Evolutionary conservation across 2,113 vertebrate species (phyloP), one percentile per base, ranked within the genome.

Genomic region (Carollia perspicillata): DNA sequence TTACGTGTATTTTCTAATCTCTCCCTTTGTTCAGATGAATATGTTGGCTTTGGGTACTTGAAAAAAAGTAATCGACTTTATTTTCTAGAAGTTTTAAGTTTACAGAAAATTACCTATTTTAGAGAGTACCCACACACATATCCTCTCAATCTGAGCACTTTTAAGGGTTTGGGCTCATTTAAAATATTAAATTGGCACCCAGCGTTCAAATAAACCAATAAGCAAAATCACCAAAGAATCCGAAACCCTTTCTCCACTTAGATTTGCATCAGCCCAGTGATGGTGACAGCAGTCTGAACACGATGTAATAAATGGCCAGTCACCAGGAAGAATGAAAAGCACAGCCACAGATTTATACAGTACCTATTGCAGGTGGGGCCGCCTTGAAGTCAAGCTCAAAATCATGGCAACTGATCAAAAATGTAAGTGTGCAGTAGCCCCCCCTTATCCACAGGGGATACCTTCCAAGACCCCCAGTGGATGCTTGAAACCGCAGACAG

Each of bases 1-100:
- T 23, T 88, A 63, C 0, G 0, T 6, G 40, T 40, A 49, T 60
- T 74, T 66, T 94, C n/a, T 66, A 51, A 58, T 72, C 58, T 77
- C 40, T 94, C 81, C 20, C 92, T 78, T 96, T 84, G 65, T 91
- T 83, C 66, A 89, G 58, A 87, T 69, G 74, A 93, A 93, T 35
- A 49, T 20, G 33, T 30, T 93, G 42, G 49, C 63, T 95, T 40
- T 91, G 40, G 49, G 16, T 3, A 80, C 40, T 66, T 88, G 49
- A 6, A 44, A 71, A 63, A 47, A 51, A 40, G 71, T 40, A 87
- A 60, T 33, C 47, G 6, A 72, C 68, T 88, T 90, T 72, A 80
- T 86, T 66, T 81, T 90, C 92, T 37, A 90, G n/a, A 89, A 13
- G 33, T 49, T 92, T 87, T 55, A n/a, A 47, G 20, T 33, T 95